Conservation (phyloP, 2,797 vertebrate species). For the Sebastes steindachneri region DNA sequence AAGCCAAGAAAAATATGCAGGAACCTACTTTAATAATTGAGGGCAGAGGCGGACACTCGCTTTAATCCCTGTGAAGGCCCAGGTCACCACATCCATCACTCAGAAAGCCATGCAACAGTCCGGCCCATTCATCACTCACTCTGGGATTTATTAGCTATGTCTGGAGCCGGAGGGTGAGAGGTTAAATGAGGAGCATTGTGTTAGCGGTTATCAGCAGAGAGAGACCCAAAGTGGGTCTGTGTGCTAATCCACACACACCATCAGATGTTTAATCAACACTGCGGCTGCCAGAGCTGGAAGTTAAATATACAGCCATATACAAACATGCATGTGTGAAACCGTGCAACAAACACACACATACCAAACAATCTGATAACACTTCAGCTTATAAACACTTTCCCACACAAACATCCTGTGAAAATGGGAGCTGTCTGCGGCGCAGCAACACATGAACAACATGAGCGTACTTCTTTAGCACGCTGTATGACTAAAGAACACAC, state of each 20-base stretch:
- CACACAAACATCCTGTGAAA: slow-evolving; percentile 30
- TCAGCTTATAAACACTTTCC: slow-evolving; percentile 1
- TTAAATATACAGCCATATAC: slow-evolving; percentile 44
- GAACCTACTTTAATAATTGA: slow-evolving; percentile 67
- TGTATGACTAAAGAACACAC: slow-evolving; percentile 24
- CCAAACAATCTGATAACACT: slow-evolving; percentile 1
- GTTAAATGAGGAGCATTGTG: slow-evolving; percentile 72
- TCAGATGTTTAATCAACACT: slow-evolving; percentile 57
- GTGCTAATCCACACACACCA: slow-evolving; percentile 32
- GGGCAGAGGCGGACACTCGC: slow-evolving; percentile 55
- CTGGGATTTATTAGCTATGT: slow-evolving; percentile 74
- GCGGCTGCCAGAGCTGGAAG: slow-evolving; percentile 24
- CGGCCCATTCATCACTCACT: slow-evolving; percentile 67
- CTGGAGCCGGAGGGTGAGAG: slow-evolving; percentile 60
- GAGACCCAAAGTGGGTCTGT: slow-evolving; percentile 46
- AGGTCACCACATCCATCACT: slow-evolving; percentile 65
- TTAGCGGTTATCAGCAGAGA: slow-evolving; percentile 63
- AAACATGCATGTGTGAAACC: slow-evolving; percentile 34
- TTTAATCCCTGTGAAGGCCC: slow-evolving; percentile 61
- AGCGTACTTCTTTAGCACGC: slow-evolving; percentile 21
- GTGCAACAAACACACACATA: neutral
- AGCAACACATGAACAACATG: slow-evolving; percentile 23
- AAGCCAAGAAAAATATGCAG: slow-evolving; percentile 53
- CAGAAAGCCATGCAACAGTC: slow-evolving; percentile 51
- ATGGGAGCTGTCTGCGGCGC: slow-evolving; percentile 13